Evolutionary conservation across 2,113 vertebrate genomes (phyloP).

Genomic region (Pomatostomus ruficeps): DNA sequence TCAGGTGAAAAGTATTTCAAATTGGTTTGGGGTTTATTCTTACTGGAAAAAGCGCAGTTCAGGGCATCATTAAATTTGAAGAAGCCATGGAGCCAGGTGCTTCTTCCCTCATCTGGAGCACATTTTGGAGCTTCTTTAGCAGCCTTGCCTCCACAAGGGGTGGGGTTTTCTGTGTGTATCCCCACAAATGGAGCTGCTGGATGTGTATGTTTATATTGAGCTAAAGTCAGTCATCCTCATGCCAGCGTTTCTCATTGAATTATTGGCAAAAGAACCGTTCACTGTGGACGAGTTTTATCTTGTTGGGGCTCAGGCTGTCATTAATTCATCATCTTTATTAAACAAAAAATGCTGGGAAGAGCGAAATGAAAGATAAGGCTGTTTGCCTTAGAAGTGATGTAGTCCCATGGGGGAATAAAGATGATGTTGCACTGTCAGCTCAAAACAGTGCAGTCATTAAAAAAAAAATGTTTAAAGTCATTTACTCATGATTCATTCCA

Average conservation of each 20-base stretch:
- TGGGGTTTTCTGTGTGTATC: neutral
- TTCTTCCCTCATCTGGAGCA: neutral
- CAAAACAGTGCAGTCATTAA: neutral
- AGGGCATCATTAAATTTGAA: neutral
- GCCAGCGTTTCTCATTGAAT: neutral
- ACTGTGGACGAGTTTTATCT: neutral
- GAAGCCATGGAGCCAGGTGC: neutral
- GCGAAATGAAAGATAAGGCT: neutral
- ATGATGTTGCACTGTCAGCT: slow-evolving; percentile 15
- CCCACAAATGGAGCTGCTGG: neutral
- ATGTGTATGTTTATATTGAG: neutral
- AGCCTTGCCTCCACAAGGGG: neutral
- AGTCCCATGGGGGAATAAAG: neutral
- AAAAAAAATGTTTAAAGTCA: neutral
- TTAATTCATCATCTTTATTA: slow-evolving; percentile 29
- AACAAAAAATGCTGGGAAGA: neutral
- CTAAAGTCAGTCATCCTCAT: neutral
- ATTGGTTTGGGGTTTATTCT: neutral
- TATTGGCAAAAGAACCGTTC: neutral
- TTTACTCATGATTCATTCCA: neutral
- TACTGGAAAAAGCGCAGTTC: neutral
- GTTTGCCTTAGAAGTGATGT: neutral
- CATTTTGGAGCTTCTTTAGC: neutral
- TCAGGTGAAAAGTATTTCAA: neutral
- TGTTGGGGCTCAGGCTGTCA: slow-evolving; percentile 1